A percentile compares a stretch with the other conserved stretches of the same genome.
Conservation (phyloP, 2,888 invertebrate species). For the Pegoplata infirma region DNA sequence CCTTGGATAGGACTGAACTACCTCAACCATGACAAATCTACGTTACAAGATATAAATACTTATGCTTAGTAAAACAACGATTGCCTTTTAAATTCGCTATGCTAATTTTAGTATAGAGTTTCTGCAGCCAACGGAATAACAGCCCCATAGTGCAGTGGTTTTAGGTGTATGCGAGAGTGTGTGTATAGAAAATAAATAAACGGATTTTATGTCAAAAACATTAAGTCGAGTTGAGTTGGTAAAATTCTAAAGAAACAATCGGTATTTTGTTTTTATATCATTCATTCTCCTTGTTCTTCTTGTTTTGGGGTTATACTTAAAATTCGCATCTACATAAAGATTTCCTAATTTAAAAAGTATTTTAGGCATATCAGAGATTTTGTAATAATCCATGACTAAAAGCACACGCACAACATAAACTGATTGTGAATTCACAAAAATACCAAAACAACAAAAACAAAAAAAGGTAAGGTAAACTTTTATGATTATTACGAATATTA, state of each 20-base stretch:
- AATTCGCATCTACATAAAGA: background rate
- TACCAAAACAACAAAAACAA: too few relatives aligned
- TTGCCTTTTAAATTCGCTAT: too few relatives aligned
- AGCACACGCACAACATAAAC: too few relatives aligned
- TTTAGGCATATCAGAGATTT: constrained; percentile 21
- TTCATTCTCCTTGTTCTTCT: too few relatives aligned
- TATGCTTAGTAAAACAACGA: too few relatives aligned
- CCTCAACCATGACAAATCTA: too few relatives aligned
- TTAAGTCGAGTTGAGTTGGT: constrained; percentile 38
- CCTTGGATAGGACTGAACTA: too few relatives aligned
- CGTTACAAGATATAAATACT: too few relatives aligned
- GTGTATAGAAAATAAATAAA: constrained; percentile 33
- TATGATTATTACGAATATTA: constrained; percentile 15
- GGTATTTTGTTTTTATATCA: constrained; percentile 6
- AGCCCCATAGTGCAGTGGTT: background rate
- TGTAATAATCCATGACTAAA: constrained; percentile 15
- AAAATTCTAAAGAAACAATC: constrained; percentile 30
- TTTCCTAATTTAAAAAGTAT: constrained; percentile 8
- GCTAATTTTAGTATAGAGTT: too few relatives aligned
- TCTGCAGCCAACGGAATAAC: too few relatives aligned
- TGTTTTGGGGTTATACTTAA: constrained; percentile 17
- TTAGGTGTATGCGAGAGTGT: background rate
- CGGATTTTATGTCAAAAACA: constrained; percentile 50
- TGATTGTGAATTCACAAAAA: too few relatives aligned
- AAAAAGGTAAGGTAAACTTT: constrained; percentile 11